Evolutionary conservation across 2,797 vertebrate species (phyloP), one percentile per base, ranked within the genome.

Genomic region (Fistularia tabacaria): DNA sequence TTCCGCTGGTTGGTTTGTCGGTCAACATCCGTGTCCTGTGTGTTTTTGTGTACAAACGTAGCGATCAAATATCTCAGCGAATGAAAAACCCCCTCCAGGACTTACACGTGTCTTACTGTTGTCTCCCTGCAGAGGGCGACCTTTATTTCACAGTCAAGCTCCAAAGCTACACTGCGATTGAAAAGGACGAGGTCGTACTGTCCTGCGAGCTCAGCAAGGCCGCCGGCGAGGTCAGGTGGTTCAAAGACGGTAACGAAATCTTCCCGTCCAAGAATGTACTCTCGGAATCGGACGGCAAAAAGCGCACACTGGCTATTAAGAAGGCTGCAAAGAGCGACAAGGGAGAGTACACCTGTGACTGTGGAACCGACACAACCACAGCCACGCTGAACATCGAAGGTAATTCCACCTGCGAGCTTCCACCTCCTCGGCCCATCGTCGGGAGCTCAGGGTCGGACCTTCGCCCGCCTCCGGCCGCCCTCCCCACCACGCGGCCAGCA

Each of bases 161-260:
- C 43, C 94, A 98, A 71, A 93, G 97, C 90, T 98, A 97, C 76
- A 95, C 95, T 0, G 93, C 93, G 0, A 92, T 97, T 2, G 95
- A 98, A 78, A 98, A 97, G 85, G 96, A 97, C 14, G 92, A 98
- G 80, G 94, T 95, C 36, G 39, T 90, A 55, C 83, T 99, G 55
- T 92, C 92, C 51, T 99, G 97, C 50, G 97, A 99, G 89, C 87
- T 99, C 65, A 99, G 96, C 90, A 98, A 95, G 86, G 73, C 91
- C n/a, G 77, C 77, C 10, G 94, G 87, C 3, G 90, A 94, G 3
- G 95, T 98, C 68, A 93, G 90, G 71, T 99, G 97, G 97, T 92
- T 95, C 84, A 98, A 96, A 71, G 94, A 97, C 9, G 93, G 93
- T 1, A 79, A 90, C 1, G 95, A 98, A 77, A 87, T 99, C 67